Evolutionary conservation across 2,888 invertebrate species (phyloP).

Genomic region (Chironomus riparius): DNA sequence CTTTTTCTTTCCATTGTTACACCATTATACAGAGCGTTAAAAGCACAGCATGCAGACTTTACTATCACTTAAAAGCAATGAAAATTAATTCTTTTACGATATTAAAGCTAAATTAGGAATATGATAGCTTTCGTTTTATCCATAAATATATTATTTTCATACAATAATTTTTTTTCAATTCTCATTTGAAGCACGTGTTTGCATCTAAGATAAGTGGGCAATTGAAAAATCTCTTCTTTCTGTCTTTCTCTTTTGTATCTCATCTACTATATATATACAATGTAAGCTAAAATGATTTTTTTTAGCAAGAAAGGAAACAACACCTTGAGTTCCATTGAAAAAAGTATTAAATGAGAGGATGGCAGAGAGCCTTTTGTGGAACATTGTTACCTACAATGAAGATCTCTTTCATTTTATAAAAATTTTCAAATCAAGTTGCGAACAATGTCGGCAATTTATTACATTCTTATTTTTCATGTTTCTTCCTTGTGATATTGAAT

Average conservation of each 20-base stretch:
- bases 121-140: neutral
- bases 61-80: neutral
- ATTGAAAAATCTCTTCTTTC: neutral
- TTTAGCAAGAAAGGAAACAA: conserved; percentile 1
- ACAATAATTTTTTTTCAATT: neutral
- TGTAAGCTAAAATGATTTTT: neutral
- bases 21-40: neutral
- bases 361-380: neutral
- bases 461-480: too few relatives aligned
- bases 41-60: neutral
- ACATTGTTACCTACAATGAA: neutral
- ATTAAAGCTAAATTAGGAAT: neutral
- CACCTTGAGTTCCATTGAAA: conserved; percentile 12
- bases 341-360: neutral
- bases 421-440: too few relatives aligned
- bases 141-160: too few relatives aligned
- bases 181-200: neutral
- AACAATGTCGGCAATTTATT: neutral
- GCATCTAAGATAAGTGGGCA: conserved; percentile 1
- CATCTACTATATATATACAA: neutral
- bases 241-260: neutral
- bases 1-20: too few relatives aligned
- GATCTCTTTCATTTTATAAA: neutral
- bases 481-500: neutral
- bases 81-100: neutral